Conservation (phyloP, 1,140 invertebrate genomes). For the Paramacrobiotus metropolitanus region DNA sequence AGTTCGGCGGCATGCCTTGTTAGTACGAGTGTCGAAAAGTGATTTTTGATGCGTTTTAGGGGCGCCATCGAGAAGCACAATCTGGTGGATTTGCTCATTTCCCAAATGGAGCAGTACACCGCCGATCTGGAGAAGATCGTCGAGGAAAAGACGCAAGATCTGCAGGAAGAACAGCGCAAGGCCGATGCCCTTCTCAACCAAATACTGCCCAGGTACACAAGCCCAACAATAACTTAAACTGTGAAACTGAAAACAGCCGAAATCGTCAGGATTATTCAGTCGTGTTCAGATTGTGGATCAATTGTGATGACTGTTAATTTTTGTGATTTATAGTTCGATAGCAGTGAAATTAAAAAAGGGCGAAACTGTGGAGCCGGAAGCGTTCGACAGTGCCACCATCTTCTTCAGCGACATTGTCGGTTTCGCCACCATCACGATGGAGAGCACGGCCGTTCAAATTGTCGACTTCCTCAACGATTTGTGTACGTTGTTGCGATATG, state of each 20-base stretch:
- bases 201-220: conserved; percentile 59
- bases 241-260: conserved; percentile 3
- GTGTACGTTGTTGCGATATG: too few relatives aligned
- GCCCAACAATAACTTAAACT: conserved; percentile 2
- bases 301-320: too few relatives aligned
- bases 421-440: neutral
- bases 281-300: neutral
- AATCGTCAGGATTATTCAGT: conserved; percentile 2
- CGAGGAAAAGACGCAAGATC: conserved; percentile 70
- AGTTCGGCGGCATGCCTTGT: too few relatives aligned
- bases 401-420: too few relatives aligned
- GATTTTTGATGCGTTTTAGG: neutral
- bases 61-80: conserved; percentile 35
- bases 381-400: neutral
- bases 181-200: conserved; percentile 64
- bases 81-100: conserved; percentile 63
- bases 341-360: neutral
- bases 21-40: neutral
- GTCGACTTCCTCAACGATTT: neutral
- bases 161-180: conserved; percentile 87
- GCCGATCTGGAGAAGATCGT: conserved; percentile 60
- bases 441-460: neutral
- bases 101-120: conserved; percentile 66
- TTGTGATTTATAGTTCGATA: too few relatives aligned
- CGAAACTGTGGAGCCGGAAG: too few relatives aligned